Percentiles rank a stretch among this genome's conserved stretches.
phyloP scores from a whole-genome alignment of 2,888 invertebrate species.

The Platycheirus albimanus region DNA sequence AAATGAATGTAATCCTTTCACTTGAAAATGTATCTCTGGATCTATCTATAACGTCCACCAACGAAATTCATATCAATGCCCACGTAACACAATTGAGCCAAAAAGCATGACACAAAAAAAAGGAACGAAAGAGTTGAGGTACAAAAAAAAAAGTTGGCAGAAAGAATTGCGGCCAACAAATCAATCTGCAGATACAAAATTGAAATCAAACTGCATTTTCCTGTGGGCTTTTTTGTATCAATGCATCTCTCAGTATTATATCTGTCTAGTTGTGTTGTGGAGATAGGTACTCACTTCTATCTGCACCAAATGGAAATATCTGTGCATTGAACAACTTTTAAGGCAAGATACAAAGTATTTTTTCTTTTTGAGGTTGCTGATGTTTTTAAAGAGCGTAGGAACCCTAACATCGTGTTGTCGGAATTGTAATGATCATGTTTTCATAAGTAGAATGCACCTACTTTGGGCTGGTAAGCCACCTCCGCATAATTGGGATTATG shows the following conservation, averaged over 20 bases:
- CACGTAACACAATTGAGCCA: conserved; percentile 58
- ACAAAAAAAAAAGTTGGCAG: conserved; percentile 26
- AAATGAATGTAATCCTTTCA: conserved; percentile 40
- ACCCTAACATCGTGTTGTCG: conserved; percentile 43
- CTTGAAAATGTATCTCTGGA: conserved; percentile 23
- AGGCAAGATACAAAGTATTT: conserved; percentile 26
- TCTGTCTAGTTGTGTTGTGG: conserved; percentile 34
- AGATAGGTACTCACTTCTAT: conserved; percentile 16
- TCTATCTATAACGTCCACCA: conserved; percentile 40
- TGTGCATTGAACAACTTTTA: conserved; percentile 37
- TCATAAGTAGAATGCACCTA: conserved; percentile 52
- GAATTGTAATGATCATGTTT: conserved; percentile 69
- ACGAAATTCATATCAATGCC: conserved; percentile 55
- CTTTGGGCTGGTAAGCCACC: conserved; percentile 48
- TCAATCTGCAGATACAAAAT: conserved; percentile 73
- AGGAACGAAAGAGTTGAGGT: conserved; percentile 18
- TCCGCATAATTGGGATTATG: conserved; percentile 63
- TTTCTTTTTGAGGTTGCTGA: conserved; percentile 9
- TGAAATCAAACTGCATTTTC: conserved; percentile 60
- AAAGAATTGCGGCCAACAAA: conserved; percentile 64
- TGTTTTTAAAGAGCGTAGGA: conserved; percentile 46
- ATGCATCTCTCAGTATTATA: conserved; percentile 37
- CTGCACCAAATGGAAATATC: conserved; percentile 42
- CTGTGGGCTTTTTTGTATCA: conserved; percentile 54
- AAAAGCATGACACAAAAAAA: conserved; percentile 22